phyloP scores from a whole-genome alignment of 2,888 invertebrate species.

The Leptinotarsa tumamoca region DNA sequence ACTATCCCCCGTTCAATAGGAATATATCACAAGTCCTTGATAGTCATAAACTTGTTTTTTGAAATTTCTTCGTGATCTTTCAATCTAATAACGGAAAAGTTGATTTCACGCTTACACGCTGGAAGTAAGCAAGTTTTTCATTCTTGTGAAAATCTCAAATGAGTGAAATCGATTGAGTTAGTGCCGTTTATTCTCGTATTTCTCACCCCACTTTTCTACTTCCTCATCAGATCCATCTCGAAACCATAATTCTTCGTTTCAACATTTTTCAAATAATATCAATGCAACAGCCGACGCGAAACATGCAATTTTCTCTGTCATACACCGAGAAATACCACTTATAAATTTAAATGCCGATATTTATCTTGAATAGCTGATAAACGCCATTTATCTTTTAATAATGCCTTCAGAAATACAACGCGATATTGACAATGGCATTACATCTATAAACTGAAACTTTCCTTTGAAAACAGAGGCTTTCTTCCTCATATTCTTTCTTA shows the following conservation, averaged over 20 bases:
- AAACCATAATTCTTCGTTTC: constrained; percentile 19
- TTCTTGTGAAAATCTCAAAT: too few relatives aligned
- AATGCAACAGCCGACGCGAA: constrained; percentile 22
- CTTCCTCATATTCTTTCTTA: not conserved
- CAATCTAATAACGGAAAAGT: too few relatives aligned
- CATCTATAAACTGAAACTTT: constrained; percentile 4
- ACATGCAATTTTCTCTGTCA: constrained; percentile 37
- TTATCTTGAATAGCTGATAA: constrained; percentile 40
- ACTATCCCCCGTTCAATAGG: too few relatives aligned
- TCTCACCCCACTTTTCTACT: constrained; percentile 16
- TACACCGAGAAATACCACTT: constrained; percentile 35
- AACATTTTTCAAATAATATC: constrained; percentile 27
- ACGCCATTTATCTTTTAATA: constrained; percentile 36
- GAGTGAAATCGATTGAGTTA: too few relatives aligned
- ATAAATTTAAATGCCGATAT: constrained; percentile 38
- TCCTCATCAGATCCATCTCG: constrained; percentile 25
- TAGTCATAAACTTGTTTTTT: too few relatives aligned
- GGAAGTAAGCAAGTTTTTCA: too few relatives aligned
- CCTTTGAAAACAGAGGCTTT: not conserved
- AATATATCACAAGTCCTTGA: too few relatives aligned
- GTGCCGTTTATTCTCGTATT: not conserved
- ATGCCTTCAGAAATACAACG: constrained; percentile 24
- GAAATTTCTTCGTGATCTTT: too few relatives aligned
- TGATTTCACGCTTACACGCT: too few relatives aligned
- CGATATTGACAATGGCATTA: constrained; percentile 20